These are phyloP conservation scores for Ovibos moschatus DNA, from an alignment of 2,113 vertebrate genomes.

Conservation along the genomic window DNA sequence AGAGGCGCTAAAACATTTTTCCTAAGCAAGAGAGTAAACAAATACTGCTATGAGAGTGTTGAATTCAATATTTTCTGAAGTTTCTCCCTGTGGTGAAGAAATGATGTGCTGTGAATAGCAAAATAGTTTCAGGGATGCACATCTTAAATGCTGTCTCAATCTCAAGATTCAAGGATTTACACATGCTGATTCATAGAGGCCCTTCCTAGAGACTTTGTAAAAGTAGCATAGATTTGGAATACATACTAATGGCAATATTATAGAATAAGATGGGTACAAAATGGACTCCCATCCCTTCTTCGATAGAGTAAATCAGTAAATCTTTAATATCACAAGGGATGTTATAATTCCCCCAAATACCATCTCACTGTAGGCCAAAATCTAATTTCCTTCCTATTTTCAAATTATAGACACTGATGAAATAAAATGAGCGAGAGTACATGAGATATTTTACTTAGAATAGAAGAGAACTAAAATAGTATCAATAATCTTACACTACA, in stretches of 20 bases:
- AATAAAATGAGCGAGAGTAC: conserved; percentile 56
- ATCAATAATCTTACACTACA: conserved; percentile 25
- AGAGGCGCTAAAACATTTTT: conserved; percentile 14
- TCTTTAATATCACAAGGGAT: conserved; percentile 61
- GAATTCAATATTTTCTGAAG: conserved; percentile 50
- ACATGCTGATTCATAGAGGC: not conserved
- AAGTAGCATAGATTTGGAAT: not conserved
- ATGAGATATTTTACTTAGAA: conserved; percentile 66
- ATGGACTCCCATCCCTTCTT: conserved; percentile 40
- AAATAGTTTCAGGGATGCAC: not conserved
- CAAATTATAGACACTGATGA: conserved; percentile 60
- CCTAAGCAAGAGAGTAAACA: conserved; percentile 27
- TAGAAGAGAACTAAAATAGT: conserved; percentile 60
- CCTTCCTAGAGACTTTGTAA: not conserved
- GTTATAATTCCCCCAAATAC: conserved; percentile 21
- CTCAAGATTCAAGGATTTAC: not conserved
- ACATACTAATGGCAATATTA: not conserved
- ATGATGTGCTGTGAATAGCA: not conserved
- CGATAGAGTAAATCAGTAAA: not conserved
- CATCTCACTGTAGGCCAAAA: conserved; percentile 46
- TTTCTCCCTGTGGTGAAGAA: not conserved
- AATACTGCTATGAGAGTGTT: not conserved
- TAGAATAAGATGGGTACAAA: conserved; percentile 38
- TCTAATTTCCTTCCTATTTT: conserved; percentile 65
- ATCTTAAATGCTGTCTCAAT: not conserved